Percentiles rank a stretch among this genome's conserved stretches.
phyloP scores from a whole-genome alignment of 1,140 invertebrate species.

The Anastrepha obliqua region DNA sequence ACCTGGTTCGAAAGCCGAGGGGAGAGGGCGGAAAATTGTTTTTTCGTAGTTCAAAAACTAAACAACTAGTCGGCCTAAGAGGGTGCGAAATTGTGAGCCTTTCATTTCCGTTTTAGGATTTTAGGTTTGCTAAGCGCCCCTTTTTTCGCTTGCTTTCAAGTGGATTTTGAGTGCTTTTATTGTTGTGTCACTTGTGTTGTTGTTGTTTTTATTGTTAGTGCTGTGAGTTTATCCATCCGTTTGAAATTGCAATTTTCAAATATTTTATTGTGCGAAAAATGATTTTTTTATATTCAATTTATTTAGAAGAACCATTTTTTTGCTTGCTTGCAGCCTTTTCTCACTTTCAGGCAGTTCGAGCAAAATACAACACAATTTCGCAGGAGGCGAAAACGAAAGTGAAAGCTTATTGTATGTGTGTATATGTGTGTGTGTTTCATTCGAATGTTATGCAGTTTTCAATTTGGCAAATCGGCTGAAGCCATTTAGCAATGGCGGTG shows the following conservation, averaged over 20 bases:
- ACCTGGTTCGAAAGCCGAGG: neutral
- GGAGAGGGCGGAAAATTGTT: neutral
- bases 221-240: constrained; percentile 49
- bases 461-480: constrained; percentile 35
- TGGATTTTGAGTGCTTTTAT: neutral
- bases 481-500: neutral
- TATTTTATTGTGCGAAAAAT: constrained; percentile 74
- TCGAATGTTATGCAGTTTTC: constrained; percentile 26
- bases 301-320: constrained; percentile 58
- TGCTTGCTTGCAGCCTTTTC: neutral
- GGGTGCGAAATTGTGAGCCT: constrained; percentile 34
- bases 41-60: neutral
- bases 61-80: neutral
- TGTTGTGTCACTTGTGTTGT: neutral
- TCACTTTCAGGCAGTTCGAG: neutral
- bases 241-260: constrained; percentile 60
- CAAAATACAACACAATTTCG: neutral
- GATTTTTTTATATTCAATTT: constrained; percentile 73
- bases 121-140: neutral
- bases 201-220: constrained; percentile 6
- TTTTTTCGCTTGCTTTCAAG: neutral
- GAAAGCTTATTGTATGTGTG: constrained; percentile 27
- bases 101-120: constrained; percentile 25
- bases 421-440: neutral
- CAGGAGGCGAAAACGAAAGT: constrained; percentile 9